A percentile compares a stretch with the other conserved stretches of the same genome.
Evolutionary conservation across 2,113 vertebrate species (phyloP).

Genomic region (Caloenas nicobarica): DNA sequence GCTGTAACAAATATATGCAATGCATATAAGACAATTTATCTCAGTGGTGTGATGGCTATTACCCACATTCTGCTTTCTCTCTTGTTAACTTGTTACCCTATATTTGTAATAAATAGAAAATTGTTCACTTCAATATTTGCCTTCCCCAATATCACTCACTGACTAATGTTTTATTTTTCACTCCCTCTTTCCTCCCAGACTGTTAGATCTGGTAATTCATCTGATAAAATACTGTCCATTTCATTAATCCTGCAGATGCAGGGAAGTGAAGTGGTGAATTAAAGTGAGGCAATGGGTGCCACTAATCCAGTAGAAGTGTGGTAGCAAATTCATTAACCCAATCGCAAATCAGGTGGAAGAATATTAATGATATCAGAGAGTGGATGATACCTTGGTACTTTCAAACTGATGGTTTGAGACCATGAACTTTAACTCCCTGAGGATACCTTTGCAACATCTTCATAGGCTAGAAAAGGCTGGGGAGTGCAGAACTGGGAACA

Average conservation of each 20-base stretch:
- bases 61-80: background rate
- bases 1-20: background rate
- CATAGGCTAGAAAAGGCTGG: background rate
- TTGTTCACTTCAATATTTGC: slow-evolving; percentile 8
- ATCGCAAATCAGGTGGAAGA: background rate
- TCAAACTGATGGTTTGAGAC: background rate
- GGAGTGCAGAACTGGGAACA: background rate
- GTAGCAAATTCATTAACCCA: background rate
- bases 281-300: background rate
- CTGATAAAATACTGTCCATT: background rate
- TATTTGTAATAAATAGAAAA: slow-evolving; percentile 20
- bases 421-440: background rate
- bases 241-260: background rate
- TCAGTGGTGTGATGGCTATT: background rate
- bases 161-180: background rate
- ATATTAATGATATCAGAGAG: background rate
- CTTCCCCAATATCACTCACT: background rate
- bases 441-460: background rate
- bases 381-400: background rate
- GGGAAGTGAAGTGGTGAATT: background rate
- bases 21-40: background rate
- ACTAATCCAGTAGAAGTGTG: background rate
- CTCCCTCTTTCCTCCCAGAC: background rate
- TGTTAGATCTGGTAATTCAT: slow-evolving; percentile 28
- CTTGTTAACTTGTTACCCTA: background rate